Percentiles rank a stretch among this genome's conserved stretches.
phyloP scores from a whole-genome alignment of 1,140 invertebrate genomes.

The Samia ricini region DNA sequence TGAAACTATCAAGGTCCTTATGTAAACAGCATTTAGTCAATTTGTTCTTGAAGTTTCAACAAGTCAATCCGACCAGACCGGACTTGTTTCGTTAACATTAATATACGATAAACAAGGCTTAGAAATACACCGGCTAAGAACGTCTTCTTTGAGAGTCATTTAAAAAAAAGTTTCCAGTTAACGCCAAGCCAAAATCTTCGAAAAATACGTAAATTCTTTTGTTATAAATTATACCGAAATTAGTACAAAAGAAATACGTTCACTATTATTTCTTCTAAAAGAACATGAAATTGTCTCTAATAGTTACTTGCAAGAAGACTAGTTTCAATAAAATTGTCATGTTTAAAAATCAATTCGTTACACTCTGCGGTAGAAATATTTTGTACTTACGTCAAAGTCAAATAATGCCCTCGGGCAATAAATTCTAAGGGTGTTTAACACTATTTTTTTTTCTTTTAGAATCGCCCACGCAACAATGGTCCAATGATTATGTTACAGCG shows the following conservation, averaged over 20 bases:
- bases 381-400: slow-evolving; percentile 49
- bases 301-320: not conserved
- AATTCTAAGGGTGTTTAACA: slow-evolving; percentile 4
- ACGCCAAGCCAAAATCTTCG: not conserved
- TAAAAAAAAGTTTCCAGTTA: too few relatives aligned
- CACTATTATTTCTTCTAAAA: not conserved
- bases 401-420: slow-evolving; percentile 24
- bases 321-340: not conserved
- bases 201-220: not conserved
- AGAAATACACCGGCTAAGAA: too few relatives aligned
- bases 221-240: not conserved
- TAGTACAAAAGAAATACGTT: not conserved
- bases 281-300: not conserved
- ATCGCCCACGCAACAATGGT: slow-evolving; percentile 50
- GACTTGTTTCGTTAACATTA: too few relatives aligned
- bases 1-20: too few relatives aligned
- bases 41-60: too few relatives aligned
- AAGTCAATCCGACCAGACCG: too few relatives aligned
- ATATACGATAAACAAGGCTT: too few relatives aligned
- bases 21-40: too few relatives aligned
- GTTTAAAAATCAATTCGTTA: slow-evolving; percentile 56
- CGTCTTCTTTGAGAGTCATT: too few relatives aligned
- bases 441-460: slow-evolving; percentile 64
- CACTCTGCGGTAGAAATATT: slow-evolving; percentile 68
- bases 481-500: slow-evolving; percentile 69